A percentile compares a stretch with the other conserved stretches of the same genome.
These are phyloP conservation scores for Mythimna albipuncta DNA, from an alignment of 2,888 invertebrate genomes.

Conservation along the genomic window DNA sequence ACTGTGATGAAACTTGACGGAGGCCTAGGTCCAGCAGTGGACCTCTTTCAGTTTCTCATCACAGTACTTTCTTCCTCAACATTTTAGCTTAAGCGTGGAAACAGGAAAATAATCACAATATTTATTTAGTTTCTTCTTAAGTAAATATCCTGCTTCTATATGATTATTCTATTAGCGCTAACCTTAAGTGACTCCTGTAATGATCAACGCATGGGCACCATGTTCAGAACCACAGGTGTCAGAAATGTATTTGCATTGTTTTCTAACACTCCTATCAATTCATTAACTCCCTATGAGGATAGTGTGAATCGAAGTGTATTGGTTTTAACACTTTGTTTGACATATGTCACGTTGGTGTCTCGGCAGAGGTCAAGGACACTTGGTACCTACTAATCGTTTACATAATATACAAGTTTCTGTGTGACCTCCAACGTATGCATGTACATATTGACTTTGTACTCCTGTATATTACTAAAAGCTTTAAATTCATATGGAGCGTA, in stretches of 20 bases:
- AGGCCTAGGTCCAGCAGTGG: no score
- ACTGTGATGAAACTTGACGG: no score
- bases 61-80: background rate
- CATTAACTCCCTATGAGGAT: conserved; percentile 60
- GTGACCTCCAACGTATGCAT: conserved; percentile 48
- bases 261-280: conserved; percentile 61
- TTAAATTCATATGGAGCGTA: conserved; percentile 1
- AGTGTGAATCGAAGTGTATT: conserved; percentile 77
- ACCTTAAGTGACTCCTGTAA: conserved; percentile 24
- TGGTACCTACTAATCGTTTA: conserved; percentile 52
- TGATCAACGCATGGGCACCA: conserved; percentile 44
- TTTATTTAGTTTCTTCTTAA: conserved; percentile 19
- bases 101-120: background rate
- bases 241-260: conserved; percentile 55
- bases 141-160: conserved; percentile 26
- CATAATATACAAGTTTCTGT: conserved; percentile 57
- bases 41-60: no score
- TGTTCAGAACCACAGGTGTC: conserved; percentile 53
- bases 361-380: conserved; percentile 77
- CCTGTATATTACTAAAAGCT: conserved; percentile 33
- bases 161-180: conserved; percentile 38
- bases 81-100: background rate
- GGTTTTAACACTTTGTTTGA: conserved; percentile 80
- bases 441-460: conserved; percentile 53
- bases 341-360: conserved; percentile 74